Conservation (phyloP, 2,113 vertebrate species). For the Odocoileus hemionus region DNA sequence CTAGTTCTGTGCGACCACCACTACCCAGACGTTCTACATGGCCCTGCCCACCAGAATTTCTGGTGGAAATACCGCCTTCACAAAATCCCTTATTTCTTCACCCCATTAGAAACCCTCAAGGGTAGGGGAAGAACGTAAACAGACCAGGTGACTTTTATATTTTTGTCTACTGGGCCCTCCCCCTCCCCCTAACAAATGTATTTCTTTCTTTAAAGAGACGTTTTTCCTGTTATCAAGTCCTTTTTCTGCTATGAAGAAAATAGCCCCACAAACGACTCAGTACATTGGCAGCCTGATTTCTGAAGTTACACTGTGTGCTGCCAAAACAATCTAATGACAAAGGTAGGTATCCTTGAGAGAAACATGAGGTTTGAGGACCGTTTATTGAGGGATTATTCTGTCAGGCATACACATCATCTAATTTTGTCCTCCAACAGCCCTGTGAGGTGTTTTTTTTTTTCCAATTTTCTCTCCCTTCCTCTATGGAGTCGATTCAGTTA, state of each 20-base stretch:
- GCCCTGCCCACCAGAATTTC: not conserved
- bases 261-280: not conserved
- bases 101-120: not conserved
- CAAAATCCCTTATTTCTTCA: not conserved
- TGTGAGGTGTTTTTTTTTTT: not conserved
- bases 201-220: slow-evolving; percentile 12
- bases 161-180: not conserved
- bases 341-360: not conserved
- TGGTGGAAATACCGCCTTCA: not conserved
- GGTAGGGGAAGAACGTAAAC: not conserved
- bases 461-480: not conserved
- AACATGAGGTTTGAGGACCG: not conserved
- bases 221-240: not conserved
- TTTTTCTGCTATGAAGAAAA: slow-evolving; percentile 16
- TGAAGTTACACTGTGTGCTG: not conserved
- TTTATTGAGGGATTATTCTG: not conserved
- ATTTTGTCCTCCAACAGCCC: not conserved
- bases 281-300: not conserved
- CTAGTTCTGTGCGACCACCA: not conserved
- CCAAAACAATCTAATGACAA: not conserved
- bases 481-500: not conserved
- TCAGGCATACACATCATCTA: not conserved
- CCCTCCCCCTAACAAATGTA: not conserved
- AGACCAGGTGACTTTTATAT: not conserved
- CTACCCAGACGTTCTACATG: not conserved